Percentiles rank a stretch among this genome's conserved stretches.
These are phyloP conservation scores for Tanypteryx hageni DNA, from an alignment of 2,888 invertebrate genomes.

Conservation along the genomic window DNA sequence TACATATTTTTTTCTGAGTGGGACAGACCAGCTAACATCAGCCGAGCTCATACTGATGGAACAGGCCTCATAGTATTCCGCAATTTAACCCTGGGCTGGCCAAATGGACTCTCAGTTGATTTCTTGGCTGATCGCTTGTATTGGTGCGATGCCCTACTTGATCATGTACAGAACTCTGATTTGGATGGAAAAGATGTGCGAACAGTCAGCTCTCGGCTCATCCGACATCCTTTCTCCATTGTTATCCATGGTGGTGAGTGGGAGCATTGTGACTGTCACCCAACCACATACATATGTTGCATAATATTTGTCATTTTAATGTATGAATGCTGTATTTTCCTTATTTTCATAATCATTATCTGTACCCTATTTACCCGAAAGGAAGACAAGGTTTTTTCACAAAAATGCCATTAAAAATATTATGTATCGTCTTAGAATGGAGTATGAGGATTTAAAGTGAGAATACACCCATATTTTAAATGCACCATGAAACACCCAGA, in stretches of 20 bases:
- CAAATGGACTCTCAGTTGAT: conserved; percentile 97
- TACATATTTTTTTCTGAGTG: conserved; percentile 97
- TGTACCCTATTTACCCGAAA: too few species aligned
- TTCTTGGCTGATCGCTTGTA: conserved; percentile 91
- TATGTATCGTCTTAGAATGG: too few species aligned
- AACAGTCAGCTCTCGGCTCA: conserved; percentile 91
- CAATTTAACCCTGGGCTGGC: conserved; percentile 96
- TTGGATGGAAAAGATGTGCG: conserved; percentile 93
- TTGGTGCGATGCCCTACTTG: conserved; percentile 97
- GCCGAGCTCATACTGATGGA: conserved; percentile 94
- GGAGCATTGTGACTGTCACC: too few species aligned
- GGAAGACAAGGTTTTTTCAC: too few species aligned
- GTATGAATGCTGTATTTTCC: too few species aligned
- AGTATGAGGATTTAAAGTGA: too few species aligned
- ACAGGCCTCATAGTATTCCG: conserved; percentile 90
- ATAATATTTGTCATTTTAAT: too few species aligned
- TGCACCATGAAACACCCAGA: too few species aligned
- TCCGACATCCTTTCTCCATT: conserved; percentile 93
- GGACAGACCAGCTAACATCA: conserved; percentile 97
- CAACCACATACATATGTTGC: too few species aligned
- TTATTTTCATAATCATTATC: too few species aligned
- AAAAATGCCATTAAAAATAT: too few species aligned
- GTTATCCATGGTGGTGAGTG: conserved; percentile 83
- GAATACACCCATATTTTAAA: too few species aligned
- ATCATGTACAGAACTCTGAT: conserved; percentile 96